Base-by-base conservation (phyloP, 2,113 vertebrate genomes). In the Hemibagrus wyckioides region DNA sequence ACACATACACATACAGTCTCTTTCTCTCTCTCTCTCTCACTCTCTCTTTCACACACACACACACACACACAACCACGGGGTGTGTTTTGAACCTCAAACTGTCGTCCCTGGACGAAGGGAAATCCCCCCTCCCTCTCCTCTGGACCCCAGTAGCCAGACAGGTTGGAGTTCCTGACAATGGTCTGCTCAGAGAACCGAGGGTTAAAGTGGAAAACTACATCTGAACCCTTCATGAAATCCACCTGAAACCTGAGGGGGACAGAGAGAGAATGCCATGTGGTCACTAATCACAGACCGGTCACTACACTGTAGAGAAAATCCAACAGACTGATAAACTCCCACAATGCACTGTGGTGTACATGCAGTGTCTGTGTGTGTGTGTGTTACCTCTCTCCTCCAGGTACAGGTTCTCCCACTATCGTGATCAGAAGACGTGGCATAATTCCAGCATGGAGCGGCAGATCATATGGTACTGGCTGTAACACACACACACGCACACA, bases 131-230 rank as follows among this genome's bases (percentile, higher is more conserved):
- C 95, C 36, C 95, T 91, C 90, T 96, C 95, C 91, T 96, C 95
- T 0, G 95, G 95, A 0, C 95, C 95, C 95, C 95, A 96, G 54
- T 91, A 89, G 21, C 94, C 95, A 0, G 88, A 92, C 0, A 96
- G 69, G 71, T 89, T 90, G 69, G 95, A 93, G 90, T 96, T 96
- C 65, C 95, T 91, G 65, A 96, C 93, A 7, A 95, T 86, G 0
- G 88, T 93, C 56, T 93, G 92, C 88, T 96, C 94, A 1, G 17
- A 13, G 85, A 96, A 95, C 23, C 95, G 95, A 87, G 95, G 95
- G 67, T 96, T 96, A 41, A 96, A 94, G 90, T 96, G 95, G 90
- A 96, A 96, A 63, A 95, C 93, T 10, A 93, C 39, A 0, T 96
- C 95, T 10, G 86, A 1, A 8, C 93, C 95, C 90, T 92, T 95